These are phyloP conservation scores for Caenorhabditis doughertyi DNA, from an alignment of 2,888 invertebrate genomes.

Conservation along the genomic window DNA sequence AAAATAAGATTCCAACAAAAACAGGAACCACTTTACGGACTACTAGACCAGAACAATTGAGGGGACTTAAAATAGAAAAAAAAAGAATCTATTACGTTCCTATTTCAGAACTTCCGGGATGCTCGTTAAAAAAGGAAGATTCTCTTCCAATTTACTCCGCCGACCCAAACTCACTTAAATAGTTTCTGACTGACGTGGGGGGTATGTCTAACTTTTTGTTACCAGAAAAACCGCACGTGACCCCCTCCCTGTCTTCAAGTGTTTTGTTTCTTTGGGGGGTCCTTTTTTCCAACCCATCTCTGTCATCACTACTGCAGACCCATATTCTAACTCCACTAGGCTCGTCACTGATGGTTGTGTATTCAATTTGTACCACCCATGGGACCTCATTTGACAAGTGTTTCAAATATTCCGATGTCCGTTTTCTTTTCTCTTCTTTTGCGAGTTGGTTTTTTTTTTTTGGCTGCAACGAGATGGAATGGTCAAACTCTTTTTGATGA, in stretches of 20 bases:
- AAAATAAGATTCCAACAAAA: slow-evolving; percentile 13
- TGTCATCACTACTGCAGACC: slow-evolving; percentile 36
- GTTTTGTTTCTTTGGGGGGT: slow-evolving; percentile 39
- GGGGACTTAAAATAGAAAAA: not conserved
- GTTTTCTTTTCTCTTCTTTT: slow-evolving; percentile 20
- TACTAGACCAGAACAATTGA: slow-evolving; percentile 34
- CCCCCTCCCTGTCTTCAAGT: slow-evolving; percentile 25
- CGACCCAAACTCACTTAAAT: slow-evolving; percentile 36
- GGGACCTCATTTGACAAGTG: slow-evolving; percentile 65
- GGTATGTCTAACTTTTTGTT: slow-evolving; percentile 15
- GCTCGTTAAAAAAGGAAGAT: not conserved
- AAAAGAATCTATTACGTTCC: slow-evolving; percentile 25
- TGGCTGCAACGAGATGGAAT: not conserved
- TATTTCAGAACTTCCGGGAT: slow-evolving; percentile 46
- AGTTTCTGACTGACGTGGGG: slow-evolving; percentile 23
- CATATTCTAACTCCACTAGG: not conserved
- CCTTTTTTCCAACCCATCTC: slow-evolving; percentile 3
- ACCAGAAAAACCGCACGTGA: slow-evolving; percentile 29
- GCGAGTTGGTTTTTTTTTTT: not conserved
- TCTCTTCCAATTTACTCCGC: slow-evolving; percentile 12
- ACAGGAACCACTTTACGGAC: slow-evolving; percentile 32
- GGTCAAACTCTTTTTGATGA: not conserved
- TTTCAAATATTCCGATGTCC: slow-evolving; percentile 46
- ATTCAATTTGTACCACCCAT: slow-evolving; percentile 61
- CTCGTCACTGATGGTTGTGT: slow-evolving; percentile 24